Evolutionary conservation across 2,797 vertebrate genomes (phyloP), one percentile per base, ranked within the genome.

Genomic region (Chaunax sp.): DNA sequence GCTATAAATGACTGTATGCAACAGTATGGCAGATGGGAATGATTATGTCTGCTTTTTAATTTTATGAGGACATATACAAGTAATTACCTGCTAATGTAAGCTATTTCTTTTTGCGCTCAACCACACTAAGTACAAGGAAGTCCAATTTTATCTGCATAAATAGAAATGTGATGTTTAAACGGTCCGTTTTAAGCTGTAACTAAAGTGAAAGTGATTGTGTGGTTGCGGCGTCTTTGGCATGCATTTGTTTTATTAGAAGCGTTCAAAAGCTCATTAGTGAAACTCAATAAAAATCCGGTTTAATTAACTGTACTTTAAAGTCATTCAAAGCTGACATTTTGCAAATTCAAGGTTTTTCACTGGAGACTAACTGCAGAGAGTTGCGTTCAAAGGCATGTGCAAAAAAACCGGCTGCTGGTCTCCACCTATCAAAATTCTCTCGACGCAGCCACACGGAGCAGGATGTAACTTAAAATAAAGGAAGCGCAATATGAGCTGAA

Each of bases 51-150:
- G 61, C 46, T 11, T 35, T 75, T 73, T 59, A 47, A 64, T 61
- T 70, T 83, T 69, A 88, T 18, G 62, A 70, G 64, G 59, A 80
- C 50, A 50, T 73, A 74, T 38, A 65, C 60, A 59, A 75, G 66
- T 72, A 70, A 80, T 84, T 62, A 74, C 35, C 56, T 61, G 41
- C 25, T 78, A 69, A 69, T 73, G 64, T 49, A 4, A 12, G 15
- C 23, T 35, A 33, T 64, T 76, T 60, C 28, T 71, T 78, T 80
- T 55, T 72, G 53, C 19, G 37, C 38, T 62, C 47, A 53, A 46
- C 25, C 33, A 40, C 20, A 52, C 12, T 0, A n/a, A 22, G 19
- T 60, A 26, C 35, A 66, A 54, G 28, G 38, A 5, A 46, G 37
- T 40, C 33, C 16, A 30, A 15, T 69, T 57, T 62, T 49, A 16